A percentile compares a stretch with the other conserved stretches of the same genome.
Evolutionary conservation across 2,113 vertebrate genomes (phyloP).

Genomic region (Redunca redunca): DNA sequence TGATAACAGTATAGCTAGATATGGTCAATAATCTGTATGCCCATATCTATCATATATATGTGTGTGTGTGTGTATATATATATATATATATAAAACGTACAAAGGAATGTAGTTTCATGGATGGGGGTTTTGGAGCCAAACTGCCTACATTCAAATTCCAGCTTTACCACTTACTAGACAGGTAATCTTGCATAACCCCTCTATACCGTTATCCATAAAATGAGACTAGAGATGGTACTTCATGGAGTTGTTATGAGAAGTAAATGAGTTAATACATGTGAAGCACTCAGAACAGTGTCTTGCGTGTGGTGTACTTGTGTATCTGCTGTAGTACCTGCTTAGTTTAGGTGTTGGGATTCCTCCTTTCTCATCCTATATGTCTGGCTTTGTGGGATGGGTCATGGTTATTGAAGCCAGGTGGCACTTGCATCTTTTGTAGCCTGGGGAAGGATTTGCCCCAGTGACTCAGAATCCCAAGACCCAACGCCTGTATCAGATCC

Average conservation of each 20-base stretch:
- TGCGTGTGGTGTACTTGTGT: background rate
- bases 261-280: background rate
- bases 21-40: background rate
- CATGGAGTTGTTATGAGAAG: background rate
- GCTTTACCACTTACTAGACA: background rate
- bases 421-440: background rate
- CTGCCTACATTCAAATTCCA: background rate
- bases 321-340: background rate
- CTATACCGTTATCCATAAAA: background rate
- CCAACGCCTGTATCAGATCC: background rate
- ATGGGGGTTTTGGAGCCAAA: background rate
- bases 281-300: background rate
- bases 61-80: too few species aligned
- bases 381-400: background rate
- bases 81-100: accelerated
- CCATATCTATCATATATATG: background rate
- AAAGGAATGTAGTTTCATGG: background rate
- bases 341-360: background rate
- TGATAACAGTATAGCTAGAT: background rate
- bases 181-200: background rate
- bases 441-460: background rate
- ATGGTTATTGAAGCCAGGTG: background rate
- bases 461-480: background rate
- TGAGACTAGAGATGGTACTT: background rate
- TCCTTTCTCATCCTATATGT: background rate